Evolutionary conservation across 2,888 invertebrate genomes (phyloP), one percentile per base, ranked within the genome.

Genomic region (Rhagophthalmus giganteus): DNA sequence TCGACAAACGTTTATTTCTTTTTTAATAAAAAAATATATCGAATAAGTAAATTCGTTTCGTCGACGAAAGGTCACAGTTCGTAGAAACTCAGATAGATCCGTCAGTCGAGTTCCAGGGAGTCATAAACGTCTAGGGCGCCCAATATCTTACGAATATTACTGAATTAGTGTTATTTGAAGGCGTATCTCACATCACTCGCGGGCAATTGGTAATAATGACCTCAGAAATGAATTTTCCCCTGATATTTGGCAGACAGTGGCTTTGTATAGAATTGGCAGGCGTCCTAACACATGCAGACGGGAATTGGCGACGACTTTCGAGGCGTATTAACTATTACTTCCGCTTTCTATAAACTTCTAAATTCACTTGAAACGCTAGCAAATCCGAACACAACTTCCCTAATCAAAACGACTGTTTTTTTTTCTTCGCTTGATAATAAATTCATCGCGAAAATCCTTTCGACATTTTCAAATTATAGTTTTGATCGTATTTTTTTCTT

Each of bases 201-300:
- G 45, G 42, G 37, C 48, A 53, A 53, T 56, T 56, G 49, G 44
- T 56, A 52, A 52, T 55, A 56, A 56, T 53, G 56, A 53, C 49
- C 34, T 38, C 28, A 15, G 45, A 49, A 55, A 58, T 58, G 55
- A 55, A 57, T 57, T 57, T 52, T 48, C 26, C n/a, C 41, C 16
- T 51, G 55, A 47, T 44, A 48, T 51, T 47, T 55, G 55, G 55
- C 55, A 55, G 44, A 49, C 49, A 50, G 50, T 11, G 38, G 44
- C 50, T 34, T 49, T 46, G 55, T 53, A 49, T 47, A 45, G 37
- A 50, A 50, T 58, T 58, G 58, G 58, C 58, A 58, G 45, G 32
- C 48, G 37, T 58, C 54, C 58, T 58, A 56, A 56, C 54, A 52
- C 56, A 56, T 54, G 33, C 49, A 58, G 50, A 50, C 47, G 14